Evolutionary conservation across 2,797 vertebrate species (phyloP), one percentile per base, ranked within the genome.

Genomic region (Gymnocypris eckloni): DNA sequence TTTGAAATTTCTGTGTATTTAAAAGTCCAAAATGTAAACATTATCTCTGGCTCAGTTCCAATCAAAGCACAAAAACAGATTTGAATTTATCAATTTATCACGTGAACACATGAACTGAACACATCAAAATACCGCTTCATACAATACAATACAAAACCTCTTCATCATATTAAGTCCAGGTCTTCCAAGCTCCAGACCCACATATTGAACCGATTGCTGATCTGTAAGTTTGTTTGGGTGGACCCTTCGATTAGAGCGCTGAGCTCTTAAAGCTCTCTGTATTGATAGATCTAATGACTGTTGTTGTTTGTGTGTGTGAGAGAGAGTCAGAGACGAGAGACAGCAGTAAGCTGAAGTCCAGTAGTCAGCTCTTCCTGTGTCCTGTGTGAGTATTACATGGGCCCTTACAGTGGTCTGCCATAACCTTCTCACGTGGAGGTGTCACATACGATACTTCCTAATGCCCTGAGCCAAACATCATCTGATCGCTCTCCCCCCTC

Each of bases 391-490:
- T 84, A 81, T 89, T 90, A 91, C 83, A 90, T 86, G 88, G 83
- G 86, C 89, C 82, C 89, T 87, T 86, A 83, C 86, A 88, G 79
- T 81, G 87, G 89, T 84, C 91, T 76, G 1, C 81, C 89, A 90
- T 94, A 94, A 94, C 93, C 94, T 94, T 94, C 93, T 94, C 90
- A 78, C 93, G 90, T 93, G 92, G 93, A 92, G 89, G 91, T 93
- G 92, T 93, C 79, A 86, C 93, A 96, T 93, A 89, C 90, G 94
- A 96, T 95, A 96, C 94, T 95, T 95, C 94, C 95, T 95, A 92
- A 93, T 90, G 90, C 92, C 87, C 88, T 91, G 86, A 92, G 92
- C 94, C 93, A 94, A 94, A 94, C 92, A 94, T 91, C 92, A 96
- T 89, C 91, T 50, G 91, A 95, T 94, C 94, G 91, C 86, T 88